Evolutionary conservation across 2,113 vertebrate species (phyloP).

Genomic region (Lepidothrix coronata): DNA sequence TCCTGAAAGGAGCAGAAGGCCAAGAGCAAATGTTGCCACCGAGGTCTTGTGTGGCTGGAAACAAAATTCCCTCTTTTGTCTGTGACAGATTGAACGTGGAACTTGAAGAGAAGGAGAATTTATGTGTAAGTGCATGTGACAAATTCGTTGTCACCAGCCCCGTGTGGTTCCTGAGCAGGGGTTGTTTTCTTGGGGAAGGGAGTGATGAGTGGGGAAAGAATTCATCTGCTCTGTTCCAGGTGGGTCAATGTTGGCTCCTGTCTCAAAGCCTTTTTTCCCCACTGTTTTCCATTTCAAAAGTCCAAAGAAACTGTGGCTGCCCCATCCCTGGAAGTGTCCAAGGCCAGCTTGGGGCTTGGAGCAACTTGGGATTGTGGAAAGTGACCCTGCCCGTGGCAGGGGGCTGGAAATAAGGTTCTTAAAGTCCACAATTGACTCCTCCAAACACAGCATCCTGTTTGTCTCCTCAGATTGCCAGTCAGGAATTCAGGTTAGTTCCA

Average conservation of each 20-base stretch:
- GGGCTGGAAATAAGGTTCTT: neutral
- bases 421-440: neutral
- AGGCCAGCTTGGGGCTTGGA: neutral
- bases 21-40: neutral
- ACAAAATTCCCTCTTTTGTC: neutral
- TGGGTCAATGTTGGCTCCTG: neutral
- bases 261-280: neutral
- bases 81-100: neutral
- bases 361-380: fast-evolving
- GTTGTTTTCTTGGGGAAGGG: neutral
- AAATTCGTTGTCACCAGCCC: neutral
- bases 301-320: neutral
- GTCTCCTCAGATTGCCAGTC: neutral
- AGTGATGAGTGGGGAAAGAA: neutral
- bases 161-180: neutral
- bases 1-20: neutral
- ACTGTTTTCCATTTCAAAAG: neutral
- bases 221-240: neutral
- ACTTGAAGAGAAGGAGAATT: neutral
- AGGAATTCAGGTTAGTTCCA: neutral
- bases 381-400: neutral
- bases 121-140: neutral
- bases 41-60: neutral
- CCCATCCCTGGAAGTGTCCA: neutral
- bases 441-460: neutral